Base-by-base conservation (phyloP, 2,888 invertebrate species). In the Helleia helle region DNA sequence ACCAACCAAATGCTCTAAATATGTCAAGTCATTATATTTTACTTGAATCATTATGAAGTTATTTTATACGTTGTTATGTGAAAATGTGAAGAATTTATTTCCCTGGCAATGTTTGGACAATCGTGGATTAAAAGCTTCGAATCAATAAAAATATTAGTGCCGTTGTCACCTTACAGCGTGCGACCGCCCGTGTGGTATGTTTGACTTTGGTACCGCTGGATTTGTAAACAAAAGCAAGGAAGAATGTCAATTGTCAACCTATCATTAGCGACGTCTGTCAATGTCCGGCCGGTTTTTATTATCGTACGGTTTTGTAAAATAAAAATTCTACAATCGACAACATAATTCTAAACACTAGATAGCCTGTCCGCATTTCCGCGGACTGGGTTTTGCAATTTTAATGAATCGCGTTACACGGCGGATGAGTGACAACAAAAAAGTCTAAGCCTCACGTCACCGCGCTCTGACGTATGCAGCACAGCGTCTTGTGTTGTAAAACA, bases 381-480 rank as follows among this genome's bases (percentile, higher is more conserved):
- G 40, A 47, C n/a, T 43, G 44, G 31, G 43, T 42, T 49, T 51
- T 51, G 48, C 48, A 49, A 52, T 48, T 44, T 46, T 38, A 47
- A 53, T 51, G 46, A 40, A 47, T n/a, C n/a, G n/a, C n/a, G 14
- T 42, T 38, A 43, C 47, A 38, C 37, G 30, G 36, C 41, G 43
- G 39, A 47, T 42, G 47, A 41, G 38, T 38, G 43, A 36, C 41
- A 36, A 46, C 43, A 51, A 57, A 54, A 52, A 56, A 48, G 46
- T 64, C 65, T 62, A 63, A 58, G 62, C 60, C 58, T 60, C 63
- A 68, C 62, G 65, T 61, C 58, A 57, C 56, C 55, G 61, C n/a
- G 50, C 58, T 65, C 61, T 74, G 72, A 62, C 71, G 72, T 73
- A 71, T 73, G 76, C 71, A 67, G 65, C 63, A 69, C 65, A 62